Conservation (phyloP, 2,797 vertebrate species). For the Pseudochirops cupreus region DNA sequence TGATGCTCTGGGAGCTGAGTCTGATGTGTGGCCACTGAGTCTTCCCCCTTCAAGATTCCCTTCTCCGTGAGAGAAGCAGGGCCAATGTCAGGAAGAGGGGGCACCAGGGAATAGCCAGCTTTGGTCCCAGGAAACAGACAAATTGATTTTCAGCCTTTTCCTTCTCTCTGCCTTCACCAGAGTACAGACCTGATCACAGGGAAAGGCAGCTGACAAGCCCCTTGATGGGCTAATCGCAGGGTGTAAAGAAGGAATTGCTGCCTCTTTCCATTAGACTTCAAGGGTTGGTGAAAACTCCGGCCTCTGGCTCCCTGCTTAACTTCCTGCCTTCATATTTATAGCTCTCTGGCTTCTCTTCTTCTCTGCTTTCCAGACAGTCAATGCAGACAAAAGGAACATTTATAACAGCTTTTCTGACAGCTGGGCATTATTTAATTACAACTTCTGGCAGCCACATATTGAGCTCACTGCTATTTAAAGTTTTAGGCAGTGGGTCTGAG, state of each 20-base stretch:
- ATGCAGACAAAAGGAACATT: constrained; percentile 74
- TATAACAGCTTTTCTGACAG: constrained; percentile 82
- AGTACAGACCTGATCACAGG: constrained; percentile 8
- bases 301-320: constrained; percentile 26
- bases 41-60: neutral
- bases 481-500: constrained; percentile 69
- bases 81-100: neutral
- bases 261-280: constrained; percentile 24
- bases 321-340: constrained; percentile 67
- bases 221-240: neutral
- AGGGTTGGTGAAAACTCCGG: constrained; percentile 35
- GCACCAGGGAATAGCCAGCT: neutral
- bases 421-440: constrained; percentile 83
- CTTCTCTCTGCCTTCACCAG: neutral
- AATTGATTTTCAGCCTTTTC: neutral
- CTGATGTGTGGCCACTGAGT: neutral
- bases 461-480: constrained; percentile 82
- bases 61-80: neutral
- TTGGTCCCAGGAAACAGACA: neutral
- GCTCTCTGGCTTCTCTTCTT: constrained; percentile 45
- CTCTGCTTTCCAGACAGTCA: constrained; percentile 69
- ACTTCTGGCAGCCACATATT: constrained; percentile 78
- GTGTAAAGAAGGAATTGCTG: neutral
- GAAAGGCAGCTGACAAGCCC: neutral
- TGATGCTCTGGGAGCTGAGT: neutral